Evolutionary conservation across 2,797 vertebrate genomes (phyloP), one percentile per base, ranked within the genome.

Genomic region (Falco concolor): DNA sequence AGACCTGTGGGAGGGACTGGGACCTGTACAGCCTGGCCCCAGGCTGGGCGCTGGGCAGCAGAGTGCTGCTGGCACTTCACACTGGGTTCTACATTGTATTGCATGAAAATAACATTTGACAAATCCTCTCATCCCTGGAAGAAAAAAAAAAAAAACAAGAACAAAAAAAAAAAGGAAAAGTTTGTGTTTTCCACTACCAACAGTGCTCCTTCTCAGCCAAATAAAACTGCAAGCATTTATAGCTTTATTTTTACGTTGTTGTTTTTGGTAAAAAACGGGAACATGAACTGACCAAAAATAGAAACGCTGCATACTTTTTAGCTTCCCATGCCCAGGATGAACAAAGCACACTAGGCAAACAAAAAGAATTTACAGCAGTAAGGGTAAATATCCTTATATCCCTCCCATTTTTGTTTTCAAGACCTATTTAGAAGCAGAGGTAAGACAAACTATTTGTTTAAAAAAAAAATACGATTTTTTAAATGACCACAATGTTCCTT

Each of bases 401-500:
- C 14, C 86, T 86, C 65, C 15, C 12, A n/a, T 40, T 85, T 76
- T 54, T 82, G 77, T 74, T 89, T 90, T 76, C 1, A 9, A 79
- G 74, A 47, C 32, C 34, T 45, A 21, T 57, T 59, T 59, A 77
- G 49, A 88, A 88, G 34, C 28, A 82, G 19, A 92, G 23, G 21
- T 60, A 70, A 92, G 84, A 56, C 80, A 93, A 92, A 45, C 59
- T 42, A 36, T 74, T 90, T 91, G 67, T 90, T 90, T 85, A 68
- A 92, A 83, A 82, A 44, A 89, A 44, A 89, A 67, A 64, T 74
- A 82, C 11, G 38, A 84, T 72, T 91, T 95, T 65, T 89, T 19
- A 93, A 96, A 63, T 89, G 79, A 92, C 89, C 94, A 89, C 8
- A 8, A 78, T 87, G 89, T 73, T 94, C 95, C 59, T 75, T 89